Evolutionary conservation across 2,797 vertebrate species (phyloP).

Genomic region (Poecilia gillii): DNA sequence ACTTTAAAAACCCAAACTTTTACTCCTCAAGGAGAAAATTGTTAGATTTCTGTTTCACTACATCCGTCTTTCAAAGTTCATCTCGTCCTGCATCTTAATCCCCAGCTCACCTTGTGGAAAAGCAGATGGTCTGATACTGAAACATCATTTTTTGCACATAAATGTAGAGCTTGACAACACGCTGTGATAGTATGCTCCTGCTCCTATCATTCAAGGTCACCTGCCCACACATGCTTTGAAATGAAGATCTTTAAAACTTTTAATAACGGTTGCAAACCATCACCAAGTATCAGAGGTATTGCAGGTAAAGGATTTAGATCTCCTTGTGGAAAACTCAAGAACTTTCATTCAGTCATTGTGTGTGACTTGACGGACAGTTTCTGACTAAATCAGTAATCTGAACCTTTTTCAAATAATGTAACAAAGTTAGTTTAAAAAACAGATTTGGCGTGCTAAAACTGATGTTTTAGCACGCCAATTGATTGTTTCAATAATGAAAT

Average conservation of each 20-base stretch:
- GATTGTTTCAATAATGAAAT: not conserved
- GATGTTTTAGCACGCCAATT: too few species aligned
- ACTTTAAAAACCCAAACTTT: conserved; percentile 20
- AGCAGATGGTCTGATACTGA: conserved; percentile 36
- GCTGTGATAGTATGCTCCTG: conserved; percentile 9
- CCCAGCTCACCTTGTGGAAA: conserved; percentile 24
- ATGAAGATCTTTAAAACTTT: not conserved
- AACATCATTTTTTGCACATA: conserved; percentile 35
- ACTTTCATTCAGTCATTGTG: not conserved
- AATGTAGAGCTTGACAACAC: conserved; percentile 32
- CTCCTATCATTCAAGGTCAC: conserved; percentile 17
- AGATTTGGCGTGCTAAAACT: not conserved
- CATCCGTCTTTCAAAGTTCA: conserved; percentile 23
- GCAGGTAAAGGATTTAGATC: not conserved
- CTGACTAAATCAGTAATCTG: not conserved
- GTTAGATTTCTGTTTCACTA: conserved; percentile 39
- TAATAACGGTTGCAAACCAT: conserved; percentile 1
- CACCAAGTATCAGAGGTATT: not conserved
- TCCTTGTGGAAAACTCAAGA: not conserved
- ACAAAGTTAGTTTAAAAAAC: not conserved
- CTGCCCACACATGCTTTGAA: not conserved
- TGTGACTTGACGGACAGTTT: not conserved
- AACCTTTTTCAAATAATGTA: not conserved
- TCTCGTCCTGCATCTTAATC: conserved; percentile 34
- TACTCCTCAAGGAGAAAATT: conserved; percentile 21